Base-by-base conservation (phyloP, 2,888 invertebrate species). In the Ligdia adustata region DNA sequence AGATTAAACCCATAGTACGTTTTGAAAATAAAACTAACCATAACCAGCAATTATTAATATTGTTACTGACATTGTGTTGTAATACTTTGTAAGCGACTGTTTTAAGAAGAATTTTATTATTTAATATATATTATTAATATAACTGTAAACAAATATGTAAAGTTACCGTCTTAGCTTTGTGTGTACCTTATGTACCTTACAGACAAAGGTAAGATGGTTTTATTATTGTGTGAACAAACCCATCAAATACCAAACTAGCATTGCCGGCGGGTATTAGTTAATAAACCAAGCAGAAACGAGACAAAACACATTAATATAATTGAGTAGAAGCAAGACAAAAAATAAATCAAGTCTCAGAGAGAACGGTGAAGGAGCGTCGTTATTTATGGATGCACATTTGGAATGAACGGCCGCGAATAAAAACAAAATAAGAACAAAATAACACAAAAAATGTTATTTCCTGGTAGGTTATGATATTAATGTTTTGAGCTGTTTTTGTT, bases 331-430 rank as follows among this genome's bases (percentile, higher is more conserved):
- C 59, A 77, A 79, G 80, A 84, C 72, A 74, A 70, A 79, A 78
- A 72, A 72, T 64, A 64, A 66, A 66, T 73, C 68, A 73, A 72
- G 82, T 83, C 66, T 75, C 78, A 75, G 85, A 84, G 62, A 72
- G 79, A 76, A 78, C 62, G 81, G 64, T 73, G 75, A 82, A 84
- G 86, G 80, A 84, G 75, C 72, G 70, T 37, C 64, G 72, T 89
- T 72, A 90, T 90, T 90, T 90, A 90, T 88, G 82, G 81, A 82
- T 87, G 89, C 89, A 90, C 89, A 89, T 89, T 89, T 84, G 86
- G 84, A 79, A 79, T 75, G 78, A 86, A 83, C 80, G 79, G 80
- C 75, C 72, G 71, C 75, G 78, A 86, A 86, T 82, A 84, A 86
- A 87, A 87, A 84, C 48, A 48, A 37, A 48, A 48, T 48, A 48